Conservation (phyloP, 2,113 vertebrate species). For the Puma concolor region DNA sequence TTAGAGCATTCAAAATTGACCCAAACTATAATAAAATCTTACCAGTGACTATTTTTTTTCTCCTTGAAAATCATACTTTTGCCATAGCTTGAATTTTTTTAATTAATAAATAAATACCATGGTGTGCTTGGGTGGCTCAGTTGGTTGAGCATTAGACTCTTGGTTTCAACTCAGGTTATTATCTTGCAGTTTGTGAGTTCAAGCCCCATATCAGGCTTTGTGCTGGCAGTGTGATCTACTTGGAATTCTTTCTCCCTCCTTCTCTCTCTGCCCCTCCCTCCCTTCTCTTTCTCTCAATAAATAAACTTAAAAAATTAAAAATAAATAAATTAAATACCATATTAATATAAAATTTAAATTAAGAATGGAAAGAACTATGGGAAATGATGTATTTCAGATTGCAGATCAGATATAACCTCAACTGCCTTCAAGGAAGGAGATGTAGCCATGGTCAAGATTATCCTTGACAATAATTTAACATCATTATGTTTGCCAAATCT, state of each 20-base stretch:
- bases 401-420: background rate
- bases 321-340: background rate
- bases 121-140: no score
- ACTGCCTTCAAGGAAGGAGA: background rate
- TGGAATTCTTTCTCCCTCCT: no score
- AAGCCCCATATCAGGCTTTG: no score
- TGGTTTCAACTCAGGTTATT: no score
- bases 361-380: background rate
- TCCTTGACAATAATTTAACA: conserved; percentile 21
- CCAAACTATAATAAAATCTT: background rate
- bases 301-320: background rate
- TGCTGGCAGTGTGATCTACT: no score
- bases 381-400: background rate
- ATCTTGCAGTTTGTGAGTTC: no score
- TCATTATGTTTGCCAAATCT: background rate
- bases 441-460: background rate
- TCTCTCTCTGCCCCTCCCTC: no score
- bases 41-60: background rate
- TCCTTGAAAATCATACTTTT: conserved; percentile 24
- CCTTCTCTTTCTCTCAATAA: no score
- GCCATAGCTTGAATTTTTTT: conserved; percentile 1
- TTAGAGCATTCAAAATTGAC: background rate
- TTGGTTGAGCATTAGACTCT: no score
- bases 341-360: background rate
- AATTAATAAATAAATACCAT: background rate